Conservation (phyloP, 92 coral and sea anemone species). For the Porites rus region DNA sequence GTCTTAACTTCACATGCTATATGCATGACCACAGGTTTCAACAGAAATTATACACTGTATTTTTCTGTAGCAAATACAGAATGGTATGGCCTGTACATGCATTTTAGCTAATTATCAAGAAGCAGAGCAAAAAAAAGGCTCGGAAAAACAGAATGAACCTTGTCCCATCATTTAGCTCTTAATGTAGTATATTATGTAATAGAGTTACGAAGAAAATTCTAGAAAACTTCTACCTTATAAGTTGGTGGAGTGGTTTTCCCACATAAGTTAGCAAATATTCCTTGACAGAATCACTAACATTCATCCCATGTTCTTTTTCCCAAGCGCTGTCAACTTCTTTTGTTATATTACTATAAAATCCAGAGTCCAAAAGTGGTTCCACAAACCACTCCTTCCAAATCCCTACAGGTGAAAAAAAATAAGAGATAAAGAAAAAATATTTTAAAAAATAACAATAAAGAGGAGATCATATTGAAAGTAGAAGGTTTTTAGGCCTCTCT, state of each 20-base stretch:
- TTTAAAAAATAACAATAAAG: background rate
- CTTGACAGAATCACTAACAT: constrained; percentile 77
- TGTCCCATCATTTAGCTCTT: background rate
- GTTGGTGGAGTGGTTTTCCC: constrained; percentile 80
- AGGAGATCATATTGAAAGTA: background rate
- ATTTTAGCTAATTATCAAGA: too few relatives aligned
- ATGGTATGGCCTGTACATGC: too few relatives aligned
- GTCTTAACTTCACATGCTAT: too few relatives aligned
- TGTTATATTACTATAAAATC: constrained; percentile 67
- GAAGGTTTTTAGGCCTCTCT: too few relatives aligned
- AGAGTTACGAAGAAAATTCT: too few relatives aligned
- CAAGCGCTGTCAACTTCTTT: constrained; percentile 64
- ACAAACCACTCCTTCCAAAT: constrained; percentile 87
- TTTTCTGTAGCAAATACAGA: too few relatives aligned
- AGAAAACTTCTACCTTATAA: constrained; percentile 63
- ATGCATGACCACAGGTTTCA: too few relatives aligned
- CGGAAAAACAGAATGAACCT: background rate
- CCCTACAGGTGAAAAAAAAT: constrained; percentile 47
- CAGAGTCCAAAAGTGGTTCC: constrained; percentile 43
- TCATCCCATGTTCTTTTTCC: constrained; percentile 66
- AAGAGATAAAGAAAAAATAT: background rate
- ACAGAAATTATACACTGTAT: too few relatives aligned
- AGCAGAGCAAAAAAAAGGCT: too few relatives aligned
- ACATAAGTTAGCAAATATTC: constrained; percentile 80
- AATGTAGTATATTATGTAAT: background rate